These are phyloP conservation scores for Anolis sagrei DNA, from an alignment of 2,113 vertebrate genomes.

Conservation along the genomic window DNA sequence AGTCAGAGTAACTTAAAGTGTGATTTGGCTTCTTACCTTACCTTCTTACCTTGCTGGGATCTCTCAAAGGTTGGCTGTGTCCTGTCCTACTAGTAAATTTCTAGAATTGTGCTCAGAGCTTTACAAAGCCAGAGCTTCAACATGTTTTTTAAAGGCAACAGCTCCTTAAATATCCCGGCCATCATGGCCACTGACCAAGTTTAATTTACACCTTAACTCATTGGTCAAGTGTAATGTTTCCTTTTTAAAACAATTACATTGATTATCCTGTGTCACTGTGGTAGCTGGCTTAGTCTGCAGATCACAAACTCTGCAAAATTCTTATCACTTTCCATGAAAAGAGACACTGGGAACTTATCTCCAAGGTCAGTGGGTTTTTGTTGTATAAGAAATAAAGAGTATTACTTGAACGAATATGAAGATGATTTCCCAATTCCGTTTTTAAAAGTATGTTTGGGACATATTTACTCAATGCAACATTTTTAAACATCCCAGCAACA, in stretches of 20 bases:
- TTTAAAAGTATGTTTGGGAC: slow-evolving; percentile 11
- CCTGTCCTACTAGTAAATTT: neutral
- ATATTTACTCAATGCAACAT: neutral
- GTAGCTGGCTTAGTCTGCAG: neutral
- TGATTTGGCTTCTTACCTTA: neutral
- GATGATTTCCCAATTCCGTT: slow-evolving; percentile 10
- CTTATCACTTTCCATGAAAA: neutral
- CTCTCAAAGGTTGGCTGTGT: neutral
- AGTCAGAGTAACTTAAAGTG: neutral
- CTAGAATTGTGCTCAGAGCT: neutral
- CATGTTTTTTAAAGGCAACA: too few species aligned
- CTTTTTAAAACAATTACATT: neutral
- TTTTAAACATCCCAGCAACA: neutral
- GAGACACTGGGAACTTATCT: neutral
- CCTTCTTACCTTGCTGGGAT: neutral
- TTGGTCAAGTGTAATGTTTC: neutral
- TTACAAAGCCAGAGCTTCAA: neutral
- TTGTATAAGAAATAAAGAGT: neutral
- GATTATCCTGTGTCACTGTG: rapidly evolving
- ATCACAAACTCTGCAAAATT: neutral
- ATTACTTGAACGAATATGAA: slow-evolving; percentile 1
- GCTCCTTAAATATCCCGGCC: too few species aligned
- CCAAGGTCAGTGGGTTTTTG: rapidly evolving
- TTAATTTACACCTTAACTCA: too few species aligned
- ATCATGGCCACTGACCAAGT: too few species aligned